Base-by-base conservation (phyloP, 2,113 vertebrate genomes). In the Aythya baeri region DNA sequence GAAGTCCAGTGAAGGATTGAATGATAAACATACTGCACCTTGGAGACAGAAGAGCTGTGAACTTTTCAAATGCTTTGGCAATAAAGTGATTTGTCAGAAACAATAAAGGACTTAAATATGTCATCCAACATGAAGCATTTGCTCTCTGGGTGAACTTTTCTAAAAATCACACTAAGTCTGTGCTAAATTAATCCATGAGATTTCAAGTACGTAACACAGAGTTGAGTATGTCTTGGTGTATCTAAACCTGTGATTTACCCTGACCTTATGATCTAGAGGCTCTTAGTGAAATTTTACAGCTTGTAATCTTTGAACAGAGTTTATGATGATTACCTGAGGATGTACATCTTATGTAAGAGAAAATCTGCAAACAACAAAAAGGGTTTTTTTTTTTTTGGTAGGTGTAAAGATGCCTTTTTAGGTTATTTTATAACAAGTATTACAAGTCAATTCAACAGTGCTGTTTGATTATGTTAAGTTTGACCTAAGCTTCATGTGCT, bases 241-340 rank as follows among this genome's bases (percentile, higher is more conserved):
- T 86, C 55, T 81, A 83, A 94, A 91, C 46, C 77, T 87, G 34
- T 94, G 50, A 91, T 75, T 95, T 94, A 91, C 71, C 76, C 78
- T 95, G 94, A 68, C 82, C 21, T 88, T 93, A 83, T 5, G 59
- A 72, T 89, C 9, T 71, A 82, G 55, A 73, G 71, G 83, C 68
- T 85, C n/a, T 72, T 58, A 50, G 13, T 55, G n/a, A 26, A 89
- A 79, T 89, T 96, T 90, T 49, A 86, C 92, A 87, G 44, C 66
- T 78, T 63, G 88, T 73, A 26, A 79, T 70, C 12, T 78, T 75
- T 79, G 25, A 63, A 41, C 8, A 49, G 26, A 41, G 5, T 77
- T 90, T 91, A 36, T 55, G n/a, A 54, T 27, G 8, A 1, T 71
- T 86, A 78, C 18, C 27, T 77, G 41, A 61, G 14, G 21, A 29